These are phyloP conservation scores for Tetheella fluctuosa DNA, from an alignment of 2,888 invertebrate species.

Conservation along the genomic window DNA sequence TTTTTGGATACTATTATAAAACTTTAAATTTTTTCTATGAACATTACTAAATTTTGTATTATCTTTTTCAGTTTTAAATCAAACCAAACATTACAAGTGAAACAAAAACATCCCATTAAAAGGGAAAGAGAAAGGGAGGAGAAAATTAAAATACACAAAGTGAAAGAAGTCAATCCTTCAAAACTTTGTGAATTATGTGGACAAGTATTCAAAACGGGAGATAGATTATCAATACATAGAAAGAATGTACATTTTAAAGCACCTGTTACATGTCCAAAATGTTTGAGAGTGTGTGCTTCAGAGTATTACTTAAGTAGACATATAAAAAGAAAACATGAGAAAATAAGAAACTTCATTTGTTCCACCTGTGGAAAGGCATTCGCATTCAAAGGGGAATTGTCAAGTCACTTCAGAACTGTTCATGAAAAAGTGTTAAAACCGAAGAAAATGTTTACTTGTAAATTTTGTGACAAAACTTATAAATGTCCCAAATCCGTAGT, in stretches of 20 bases:
- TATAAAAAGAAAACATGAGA: constrained; percentile 63
- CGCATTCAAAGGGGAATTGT: constrained; percentile 64
- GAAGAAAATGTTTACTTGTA: constrained; percentile 60
- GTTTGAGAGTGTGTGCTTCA: constrained; percentile 57
- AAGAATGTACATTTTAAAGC: constrained; percentile 55
- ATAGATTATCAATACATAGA: constrained; percentile 59
- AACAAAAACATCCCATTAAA: constrained; percentile 26
- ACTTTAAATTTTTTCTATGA: constrained; percentile 18
- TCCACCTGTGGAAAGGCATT: constrained; percentile 64
- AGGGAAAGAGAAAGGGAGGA: constrained; percentile 29
- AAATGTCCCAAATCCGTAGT: constrained; percentile 69
- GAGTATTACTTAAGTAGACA: constrained; percentile 65
- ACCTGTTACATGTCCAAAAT: constrained; percentile 62
- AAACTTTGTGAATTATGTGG: constrained; percentile 74
- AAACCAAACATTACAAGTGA: constrained; percentile 31
- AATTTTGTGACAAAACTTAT: constrained; percentile 70
- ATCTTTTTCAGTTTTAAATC: constrained; percentile 54
- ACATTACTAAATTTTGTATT: neutral
- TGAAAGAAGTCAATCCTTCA: constrained; percentile 36
- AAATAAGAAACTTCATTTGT: constrained; percentile 61
- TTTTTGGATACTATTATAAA: constrained; percentile 17
- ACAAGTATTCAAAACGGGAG: constrained; percentile 55
- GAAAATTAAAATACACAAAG: constrained; percentile 33
- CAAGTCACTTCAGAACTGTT: constrained; percentile 59
- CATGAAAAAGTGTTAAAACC: constrained; percentile 60